Conservation (phyloP, 2,113 vertebrate genomes). For the Alethe diademata region DNA sequence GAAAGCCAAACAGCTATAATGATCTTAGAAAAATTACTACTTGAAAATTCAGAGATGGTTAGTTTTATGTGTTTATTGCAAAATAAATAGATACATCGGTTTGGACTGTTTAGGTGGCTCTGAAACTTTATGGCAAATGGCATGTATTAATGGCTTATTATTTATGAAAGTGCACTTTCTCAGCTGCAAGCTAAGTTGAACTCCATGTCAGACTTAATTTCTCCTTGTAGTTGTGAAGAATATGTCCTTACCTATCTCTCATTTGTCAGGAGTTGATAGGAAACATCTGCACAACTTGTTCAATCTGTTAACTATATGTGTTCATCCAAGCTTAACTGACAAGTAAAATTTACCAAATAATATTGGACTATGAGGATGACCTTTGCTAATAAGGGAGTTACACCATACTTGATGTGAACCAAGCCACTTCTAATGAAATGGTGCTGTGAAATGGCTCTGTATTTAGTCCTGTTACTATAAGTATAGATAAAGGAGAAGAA, state of each 20-base stretch:
- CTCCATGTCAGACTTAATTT: slow-evolving; percentile 38
- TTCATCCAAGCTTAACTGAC: slow-evolving; percentile 55
- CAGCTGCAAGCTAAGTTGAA: neutral
- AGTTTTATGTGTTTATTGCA: neutral
- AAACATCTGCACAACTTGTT: slow-evolving; percentile 64
- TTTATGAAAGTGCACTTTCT: neutral
- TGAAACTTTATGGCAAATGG: neutral
- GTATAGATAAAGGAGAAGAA: neutral
- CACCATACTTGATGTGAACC: neutral
- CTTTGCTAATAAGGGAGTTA: slow-evolving; percentile 55
- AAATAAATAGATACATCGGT: fast-evolving
- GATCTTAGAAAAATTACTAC: neutral
- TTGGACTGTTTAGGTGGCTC: neutral
- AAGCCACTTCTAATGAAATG: neutral
- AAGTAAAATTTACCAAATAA: slow-evolving; percentile 27
- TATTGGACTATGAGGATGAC: slow-evolving; percentile 29
- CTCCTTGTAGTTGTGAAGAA: slow-evolving; percentile 12
- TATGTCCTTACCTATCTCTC: slow-evolving; percentile 40
- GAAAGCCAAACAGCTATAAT: neutral
- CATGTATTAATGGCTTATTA: neutral
- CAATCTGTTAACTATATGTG: slow-evolving; percentile 56
- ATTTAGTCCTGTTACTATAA: neutral
- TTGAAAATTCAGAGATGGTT: neutral
- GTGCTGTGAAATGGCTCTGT: neutral
- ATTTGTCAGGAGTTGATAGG: slow-evolving; percentile 63